These are phyloP conservation scores for Hippopotamus amphibius DNA, from an alignment of 2,113 vertebrate genomes.

Conservation along the genomic window DNA sequence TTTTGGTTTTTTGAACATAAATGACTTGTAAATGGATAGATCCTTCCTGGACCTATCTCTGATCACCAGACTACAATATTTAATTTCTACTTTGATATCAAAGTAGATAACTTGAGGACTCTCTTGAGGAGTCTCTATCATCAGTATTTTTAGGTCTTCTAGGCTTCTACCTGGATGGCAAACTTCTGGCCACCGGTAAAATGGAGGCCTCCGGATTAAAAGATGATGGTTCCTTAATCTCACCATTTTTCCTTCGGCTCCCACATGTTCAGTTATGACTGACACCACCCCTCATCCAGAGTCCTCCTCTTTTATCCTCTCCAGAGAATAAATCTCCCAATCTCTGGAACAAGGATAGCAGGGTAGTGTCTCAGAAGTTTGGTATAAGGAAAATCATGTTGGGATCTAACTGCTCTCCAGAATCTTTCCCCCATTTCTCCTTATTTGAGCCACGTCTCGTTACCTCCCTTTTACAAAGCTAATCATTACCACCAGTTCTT, in stretches of 20 bases:
- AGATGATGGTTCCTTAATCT: background rate
- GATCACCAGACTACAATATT: background rate
- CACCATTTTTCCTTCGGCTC: background rate
- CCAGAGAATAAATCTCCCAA: background rate
- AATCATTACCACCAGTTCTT: background rate
- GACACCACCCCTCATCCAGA: background rate
- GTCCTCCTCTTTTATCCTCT: background rate
- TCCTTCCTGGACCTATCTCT: background rate
- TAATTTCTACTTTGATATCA: background rate
- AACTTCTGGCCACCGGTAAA: background rate
- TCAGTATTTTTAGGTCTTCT: background rate
- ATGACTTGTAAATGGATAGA: background rate
- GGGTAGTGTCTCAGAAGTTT: background rate
- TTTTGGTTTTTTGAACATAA: background rate
- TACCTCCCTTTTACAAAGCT: background rate
- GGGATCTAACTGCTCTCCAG: background rate
- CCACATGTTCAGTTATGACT: background rate
- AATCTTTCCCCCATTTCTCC: background rate
- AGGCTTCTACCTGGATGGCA: background rate
- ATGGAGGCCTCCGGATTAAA: background rate
- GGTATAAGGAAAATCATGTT: background rate
- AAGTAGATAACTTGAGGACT: background rate
- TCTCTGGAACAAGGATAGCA: background rate
- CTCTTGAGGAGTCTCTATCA: background rate
- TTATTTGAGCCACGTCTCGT: background rate